Percentiles rank a stretch among this genome's conserved stretches.
Evolutionary conservation across 2,888 invertebrate species (phyloP).

Genomic region (Meta bourneti): DNA sequence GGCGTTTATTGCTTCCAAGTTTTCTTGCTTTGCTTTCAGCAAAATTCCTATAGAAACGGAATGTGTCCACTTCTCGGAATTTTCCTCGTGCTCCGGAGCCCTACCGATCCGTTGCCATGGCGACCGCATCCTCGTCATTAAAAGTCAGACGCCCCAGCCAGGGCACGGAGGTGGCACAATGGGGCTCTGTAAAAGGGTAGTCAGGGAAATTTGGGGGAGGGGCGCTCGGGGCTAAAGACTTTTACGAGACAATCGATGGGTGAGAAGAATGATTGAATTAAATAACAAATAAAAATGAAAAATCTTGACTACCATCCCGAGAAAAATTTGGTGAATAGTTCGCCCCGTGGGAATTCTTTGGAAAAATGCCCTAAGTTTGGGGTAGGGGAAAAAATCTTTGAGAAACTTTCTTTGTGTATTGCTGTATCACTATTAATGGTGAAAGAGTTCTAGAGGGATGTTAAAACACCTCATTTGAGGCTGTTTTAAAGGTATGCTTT

Average conservation of each 20-base stretch:
- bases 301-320: neutral
- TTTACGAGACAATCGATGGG: conserved; percentile 56
- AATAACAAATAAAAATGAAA: neutral
- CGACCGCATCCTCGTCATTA: conserved; percentile 57
- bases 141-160: neutral
- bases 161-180: neutral
- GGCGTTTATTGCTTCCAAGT: neutral
- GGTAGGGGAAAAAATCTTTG: neutral
- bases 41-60: neutral
- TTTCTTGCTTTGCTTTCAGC: neutral
- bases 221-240: conserved; percentile 44
- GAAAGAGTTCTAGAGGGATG: neutral
- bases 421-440: neutral
- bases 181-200: no score
- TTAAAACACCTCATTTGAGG: no score
- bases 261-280: conserved; percentile 51
- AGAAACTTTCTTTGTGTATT: neutral
- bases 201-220: neutral
- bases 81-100: conserved; percentile 30
- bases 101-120: conserved; percentile 38
- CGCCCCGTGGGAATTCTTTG: neutral
- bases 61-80: conserved; percentile 5
- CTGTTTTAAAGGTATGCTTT: no score
- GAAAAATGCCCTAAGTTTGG: neutral
- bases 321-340: neutral